phyloP scores from a whole-genome alignment of 2,797 vertebrate species.

The Myiothlypis chrysogaster region DNA sequence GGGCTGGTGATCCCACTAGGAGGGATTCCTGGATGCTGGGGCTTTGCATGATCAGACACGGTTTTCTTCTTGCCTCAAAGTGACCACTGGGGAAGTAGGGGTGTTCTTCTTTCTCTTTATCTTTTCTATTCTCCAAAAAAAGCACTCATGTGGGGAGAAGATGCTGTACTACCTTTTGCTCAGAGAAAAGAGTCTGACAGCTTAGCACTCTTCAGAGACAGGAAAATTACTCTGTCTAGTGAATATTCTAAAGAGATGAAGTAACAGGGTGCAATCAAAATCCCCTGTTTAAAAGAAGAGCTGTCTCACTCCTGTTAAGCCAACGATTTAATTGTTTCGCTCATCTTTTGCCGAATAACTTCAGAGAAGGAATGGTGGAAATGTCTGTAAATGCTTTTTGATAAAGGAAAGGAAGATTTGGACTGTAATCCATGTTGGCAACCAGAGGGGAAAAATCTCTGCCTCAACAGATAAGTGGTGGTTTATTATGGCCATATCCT shows the following conservation, averaged over 20 bases:
- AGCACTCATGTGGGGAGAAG: background rate
- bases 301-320: background rate
- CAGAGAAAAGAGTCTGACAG: slow-evolving; percentile 24
- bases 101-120: background rate
- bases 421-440: background rate
- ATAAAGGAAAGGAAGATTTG: background rate
- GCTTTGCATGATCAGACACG: background rate
- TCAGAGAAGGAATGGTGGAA: background rate
- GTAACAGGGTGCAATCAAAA: slow-evolving; percentile 7
- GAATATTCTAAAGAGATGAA: slow-evolving; percentile 56
- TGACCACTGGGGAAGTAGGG: background rate
- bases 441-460: background rate
- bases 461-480: background rate
- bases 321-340: background rate
- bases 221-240: slow-evolving; percentile 54
- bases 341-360: background rate
- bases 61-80: background rate
- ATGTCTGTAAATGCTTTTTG: background rate
- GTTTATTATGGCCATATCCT: background rate
- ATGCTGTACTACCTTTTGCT: background rate
- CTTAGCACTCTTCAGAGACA: slow-evolving; percentile 23
- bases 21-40: background rate
- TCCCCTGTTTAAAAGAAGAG: background rate
- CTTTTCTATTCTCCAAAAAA: background rate
- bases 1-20: background rate